phyloP scores from a whole-genome alignment of 2,113 vertebrate species.

The Pipa parva region DNA sequence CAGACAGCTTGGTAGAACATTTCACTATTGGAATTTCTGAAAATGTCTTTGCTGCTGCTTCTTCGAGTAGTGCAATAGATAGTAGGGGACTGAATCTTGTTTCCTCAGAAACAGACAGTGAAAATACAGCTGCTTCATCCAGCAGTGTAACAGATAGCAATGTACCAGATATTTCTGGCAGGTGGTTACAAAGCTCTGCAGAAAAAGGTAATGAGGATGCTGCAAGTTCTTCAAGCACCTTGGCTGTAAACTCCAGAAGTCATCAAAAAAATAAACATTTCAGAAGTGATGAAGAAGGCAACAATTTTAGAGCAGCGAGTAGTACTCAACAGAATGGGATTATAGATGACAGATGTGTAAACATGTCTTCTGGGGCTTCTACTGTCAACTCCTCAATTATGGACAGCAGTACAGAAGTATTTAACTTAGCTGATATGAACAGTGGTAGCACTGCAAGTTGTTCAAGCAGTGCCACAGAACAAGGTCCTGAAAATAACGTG shows the following conservation, averaged over 20 bases:
- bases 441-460: neutral
- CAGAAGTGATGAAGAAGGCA: conserved; percentile 21
- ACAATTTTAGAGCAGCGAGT: conserved; percentile 16
- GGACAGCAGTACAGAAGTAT: conserved; percentile 49
- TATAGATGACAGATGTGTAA: conserved; percentile 1
- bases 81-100: conserved; percentile 11
- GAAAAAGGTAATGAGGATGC: conserved; percentile 23
- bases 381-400: conserved; percentile 14
- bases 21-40: neutral
- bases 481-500: conserved; percentile 2
- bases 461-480: conserved; percentile 16
- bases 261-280: neutral
- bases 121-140: conserved; percentile 25
- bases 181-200: neutral
- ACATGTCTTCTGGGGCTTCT: conserved; percentile 24
- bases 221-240: conserved; percentile 26
- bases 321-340: conserved; percentile 19
- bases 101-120: conserved; percentile 29
- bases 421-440: neutral
- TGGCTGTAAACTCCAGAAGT: neutral
- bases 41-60: conserved; percentile 4
- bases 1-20: conserved; percentile 4
- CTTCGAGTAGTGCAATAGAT: conserved; percentile 13
- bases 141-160: conserved; percentile 21
- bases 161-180: conserved; percentile 1